Evolutionary conservation across 2,888 invertebrate genomes (phyloP).

Genomic region (Luffia ferchaultella): DNA sequence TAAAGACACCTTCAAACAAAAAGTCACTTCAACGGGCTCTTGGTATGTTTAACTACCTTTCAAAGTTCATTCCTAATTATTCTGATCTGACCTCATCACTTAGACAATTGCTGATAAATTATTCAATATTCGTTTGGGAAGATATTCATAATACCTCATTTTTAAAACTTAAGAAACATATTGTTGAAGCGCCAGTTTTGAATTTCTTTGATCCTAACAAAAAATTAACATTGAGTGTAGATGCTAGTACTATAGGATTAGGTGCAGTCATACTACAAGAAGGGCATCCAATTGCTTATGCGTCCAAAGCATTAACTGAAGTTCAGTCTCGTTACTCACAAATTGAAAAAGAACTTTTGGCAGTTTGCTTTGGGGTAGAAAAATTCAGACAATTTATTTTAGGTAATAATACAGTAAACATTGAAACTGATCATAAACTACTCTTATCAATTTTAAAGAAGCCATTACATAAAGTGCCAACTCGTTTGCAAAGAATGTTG

Average conservation of each 20-base stretch:
- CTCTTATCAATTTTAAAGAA: constrained; percentile 21
- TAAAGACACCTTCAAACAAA: constrained; percentile 10
- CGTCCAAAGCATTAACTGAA: constrained; percentile 12
- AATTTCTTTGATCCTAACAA: constrained; percentile 13
- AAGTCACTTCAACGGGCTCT: neutral
- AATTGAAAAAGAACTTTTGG: constrained; percentile 17
- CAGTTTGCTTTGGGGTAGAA: constrained; percentile 15
- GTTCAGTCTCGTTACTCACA: constrained; percentile 17
- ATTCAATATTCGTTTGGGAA: constrained; percentile 4
- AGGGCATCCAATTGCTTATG: constrained; percentile 18
- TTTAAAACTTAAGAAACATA: neutral
- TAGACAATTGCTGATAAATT: constrained; percentile 16
- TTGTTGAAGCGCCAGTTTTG: constrained; percentile 12
- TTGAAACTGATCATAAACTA: constrained; percentile 23
- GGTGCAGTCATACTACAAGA: constrained; percentile 17
- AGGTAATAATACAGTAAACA: constrained; percentile 8
- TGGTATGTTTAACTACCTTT: neutral
- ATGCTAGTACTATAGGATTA: constrained; percentile 14
- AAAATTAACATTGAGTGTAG: constrained; percentile 13
- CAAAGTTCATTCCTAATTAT: constrained; percentile 12
- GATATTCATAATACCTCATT: neutral
- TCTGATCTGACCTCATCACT: constrained; percentile 9
- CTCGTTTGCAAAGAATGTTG: constrained; percentile 5
- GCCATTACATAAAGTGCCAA: constrained; percentile 13
- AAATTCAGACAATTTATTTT: constrained; percentile 14